Percentiles rank a stretch among this genome's conserved stretches.
These are phyloP conservation scores for Halichoeres trimaculatus DNA, from an alignment of 2,113 vertebrate genomes.

Conservation along the genomic window DNA sequence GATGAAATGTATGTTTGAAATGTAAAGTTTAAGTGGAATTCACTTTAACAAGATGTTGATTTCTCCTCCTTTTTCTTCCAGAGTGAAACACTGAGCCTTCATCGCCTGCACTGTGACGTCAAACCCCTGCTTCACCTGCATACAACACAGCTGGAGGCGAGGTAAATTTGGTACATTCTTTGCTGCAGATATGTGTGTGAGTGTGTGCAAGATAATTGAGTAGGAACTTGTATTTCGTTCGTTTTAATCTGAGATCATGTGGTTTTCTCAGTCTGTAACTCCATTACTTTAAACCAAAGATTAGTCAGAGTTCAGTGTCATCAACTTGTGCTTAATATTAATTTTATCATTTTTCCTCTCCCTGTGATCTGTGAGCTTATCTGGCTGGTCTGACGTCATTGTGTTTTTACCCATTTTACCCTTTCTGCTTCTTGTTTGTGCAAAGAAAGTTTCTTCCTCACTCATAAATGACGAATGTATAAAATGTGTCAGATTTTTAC, in stretches of 20 bases:
- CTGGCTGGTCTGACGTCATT: neutral
- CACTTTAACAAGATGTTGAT: slow-evolving; percentile 11
- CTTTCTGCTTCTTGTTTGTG: too few species aligned
- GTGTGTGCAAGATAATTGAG: neutral
- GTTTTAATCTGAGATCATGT: neutral
- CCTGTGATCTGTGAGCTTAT: neutral
- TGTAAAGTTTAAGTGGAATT: too few species aligned
- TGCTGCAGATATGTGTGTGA: too few species aligned
- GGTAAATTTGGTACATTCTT: slow-evolving; percentile 18
- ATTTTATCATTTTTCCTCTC: neutral
- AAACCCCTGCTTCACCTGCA: slow-evolving; percentile 36
- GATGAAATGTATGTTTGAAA: too few species aligned
- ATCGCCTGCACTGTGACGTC: slow-evolving; percentile 21
- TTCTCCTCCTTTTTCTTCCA: slow-evolving; percentile 7
- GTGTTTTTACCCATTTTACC: too few species aligned
- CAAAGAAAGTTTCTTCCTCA: too few species aligned
- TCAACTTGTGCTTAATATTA: neutral
- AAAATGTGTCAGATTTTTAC: neutral
- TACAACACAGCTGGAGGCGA: slow-evolving; percentile 40
- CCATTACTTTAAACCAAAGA: neutral
- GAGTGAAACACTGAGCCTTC: slow-evolving; percentile 26
- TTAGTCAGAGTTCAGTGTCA: neutral
- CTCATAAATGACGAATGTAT: too few species aligned
- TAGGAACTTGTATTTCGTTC: neutral
- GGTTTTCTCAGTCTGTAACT: neutral